phyloP scores from a whole-genome alignment of 2,113 vertebrate species.

The Candoia aspera region DNA sequence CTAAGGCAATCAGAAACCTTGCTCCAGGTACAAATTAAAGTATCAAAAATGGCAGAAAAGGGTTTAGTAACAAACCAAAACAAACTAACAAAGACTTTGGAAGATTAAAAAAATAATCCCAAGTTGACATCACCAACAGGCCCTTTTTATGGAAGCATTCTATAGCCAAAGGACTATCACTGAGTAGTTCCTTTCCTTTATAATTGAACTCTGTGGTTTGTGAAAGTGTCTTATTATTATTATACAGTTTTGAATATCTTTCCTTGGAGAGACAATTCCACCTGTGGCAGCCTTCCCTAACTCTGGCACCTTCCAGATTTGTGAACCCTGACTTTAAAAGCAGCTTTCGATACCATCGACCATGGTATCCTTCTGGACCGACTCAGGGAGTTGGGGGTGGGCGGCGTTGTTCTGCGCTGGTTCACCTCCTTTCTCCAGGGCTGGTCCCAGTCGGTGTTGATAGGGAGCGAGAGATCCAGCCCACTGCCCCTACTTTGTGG shows the following conservation, averaged over 20 bases:
- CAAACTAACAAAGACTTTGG: background rate
- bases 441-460: no score
- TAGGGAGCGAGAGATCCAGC: no score
- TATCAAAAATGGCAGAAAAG: background rate
- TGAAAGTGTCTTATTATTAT: background rate
- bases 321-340: background rate
- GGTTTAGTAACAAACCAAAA: background rate
- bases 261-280: background rate
- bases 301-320: background rate
- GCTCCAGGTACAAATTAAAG: background rate
- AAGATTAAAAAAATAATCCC: background rate
- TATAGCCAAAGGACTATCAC: background rate
- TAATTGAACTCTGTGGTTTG: background rate
- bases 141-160: background rate
- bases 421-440: no score
- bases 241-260: background rate
- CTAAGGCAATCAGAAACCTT: background rate
- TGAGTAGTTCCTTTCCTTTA: background rate
- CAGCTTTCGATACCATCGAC: no score
- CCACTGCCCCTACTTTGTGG: no score
- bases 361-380: no score
- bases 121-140: background rate
- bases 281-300: background rate
- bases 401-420: no score
- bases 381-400: no score